These are phyloP conservation scores for Masticophis lateralis DNA, from an alignment of 2,797 vertebrate genomes.

Conservation along the genomic window DNA sequence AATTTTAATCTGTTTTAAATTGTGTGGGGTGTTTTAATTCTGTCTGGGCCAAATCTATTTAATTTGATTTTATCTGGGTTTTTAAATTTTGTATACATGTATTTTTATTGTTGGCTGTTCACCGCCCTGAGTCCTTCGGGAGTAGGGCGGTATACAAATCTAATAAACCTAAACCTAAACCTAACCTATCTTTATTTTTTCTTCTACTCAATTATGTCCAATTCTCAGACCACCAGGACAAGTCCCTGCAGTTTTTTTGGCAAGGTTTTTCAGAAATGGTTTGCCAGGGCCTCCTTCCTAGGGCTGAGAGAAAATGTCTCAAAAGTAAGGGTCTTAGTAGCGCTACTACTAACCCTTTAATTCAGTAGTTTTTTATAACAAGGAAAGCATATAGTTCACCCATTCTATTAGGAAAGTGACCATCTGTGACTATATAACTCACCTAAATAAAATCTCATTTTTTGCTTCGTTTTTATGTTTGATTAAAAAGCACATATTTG, in stretches of 20 bases:
- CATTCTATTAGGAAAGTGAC: conserved; percentile 59
- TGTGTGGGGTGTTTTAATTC: too few species aligned
- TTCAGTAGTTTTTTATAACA: conserved; percentile 59
- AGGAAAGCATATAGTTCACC: conserved; percentile 51
- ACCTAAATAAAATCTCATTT: neutral
- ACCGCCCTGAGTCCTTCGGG: too few species aligned
- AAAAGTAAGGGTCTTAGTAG: conserved; percentile 70
- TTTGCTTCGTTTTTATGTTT: neutral
- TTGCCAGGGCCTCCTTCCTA: neutral
- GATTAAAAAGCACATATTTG: neutral
- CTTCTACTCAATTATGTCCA: neutral
- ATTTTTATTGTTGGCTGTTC: too few species aligned
- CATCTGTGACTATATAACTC: neutral
- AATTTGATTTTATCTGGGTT: too few species aligned
- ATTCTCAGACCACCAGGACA: neutral
- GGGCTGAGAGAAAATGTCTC: neutral
- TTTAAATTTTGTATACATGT: too few species aligned
- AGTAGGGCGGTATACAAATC: too few species aligned
- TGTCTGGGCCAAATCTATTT: too few species aligned
- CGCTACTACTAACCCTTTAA: conserved; percentile 65
- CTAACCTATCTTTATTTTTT: neutral
- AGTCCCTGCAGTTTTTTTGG: neutral
- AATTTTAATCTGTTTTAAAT: too few species aligned
- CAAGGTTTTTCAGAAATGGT: neutral
- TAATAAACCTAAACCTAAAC: too few species aligned